phyloP scores from a whole-genome alignment of 1,140 invertebrate genomes.

The Laupala kohalensis region DNA sequence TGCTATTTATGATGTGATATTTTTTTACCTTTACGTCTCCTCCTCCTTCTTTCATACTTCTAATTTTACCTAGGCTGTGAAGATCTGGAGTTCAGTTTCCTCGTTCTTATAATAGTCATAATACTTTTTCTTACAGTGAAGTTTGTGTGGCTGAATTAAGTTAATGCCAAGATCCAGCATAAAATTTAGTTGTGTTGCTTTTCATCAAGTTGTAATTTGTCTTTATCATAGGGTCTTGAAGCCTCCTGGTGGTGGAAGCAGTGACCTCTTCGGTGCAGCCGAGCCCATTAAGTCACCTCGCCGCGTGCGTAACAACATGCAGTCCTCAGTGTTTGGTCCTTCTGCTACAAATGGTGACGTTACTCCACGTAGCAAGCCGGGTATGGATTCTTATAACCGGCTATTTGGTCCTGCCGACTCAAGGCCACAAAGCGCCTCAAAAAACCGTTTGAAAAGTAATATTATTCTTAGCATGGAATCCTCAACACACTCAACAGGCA shows the following conservation, averaged over 20 bases:
- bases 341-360: slow-evolving; percentile 19
- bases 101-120: too few relatives aligned
- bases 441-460: slow-evolving; percentile 26
- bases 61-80: too few relatives aligned
- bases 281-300: slow-evolving; percentile 14
- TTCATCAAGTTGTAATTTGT: too few relatives aligned
- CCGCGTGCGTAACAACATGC: slow-evolving; percentile 27
- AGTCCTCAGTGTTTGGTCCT: slow-evolving; percentile 30
- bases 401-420: slow-evolving; percentile 30
- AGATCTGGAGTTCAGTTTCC: too few relatives aligned
- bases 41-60: too few relatives aligned
- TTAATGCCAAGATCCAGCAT: too few relatives aligned
- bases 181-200: too few relatives aligned
- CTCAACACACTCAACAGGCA: neutral
- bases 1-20: too few relatives aligned
- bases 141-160: too few relatives aligned
- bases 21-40: too few relatives aligned
- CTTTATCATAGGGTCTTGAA: slow-evolving; percentile 40
- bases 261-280: slow-evolving; percentile 41
- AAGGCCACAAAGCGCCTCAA: slow-evolving; percentile 20
- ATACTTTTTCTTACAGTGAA: too few relatives aligned
- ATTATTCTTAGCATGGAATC: slow-evolving; percentile 10
- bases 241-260: slow-evolving; percentile 49
- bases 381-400: slow-evolving; percentile 37
- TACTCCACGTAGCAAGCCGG: slow-evolving; percentile 29